Percentiles rank a stretch among this genome's conserved stretches.
These are phyloP conservation scores for Mycalesis mineus DNA, from an alignment of 2,888 invertebrate genomes.

Conservation along the genomic window DNA sequence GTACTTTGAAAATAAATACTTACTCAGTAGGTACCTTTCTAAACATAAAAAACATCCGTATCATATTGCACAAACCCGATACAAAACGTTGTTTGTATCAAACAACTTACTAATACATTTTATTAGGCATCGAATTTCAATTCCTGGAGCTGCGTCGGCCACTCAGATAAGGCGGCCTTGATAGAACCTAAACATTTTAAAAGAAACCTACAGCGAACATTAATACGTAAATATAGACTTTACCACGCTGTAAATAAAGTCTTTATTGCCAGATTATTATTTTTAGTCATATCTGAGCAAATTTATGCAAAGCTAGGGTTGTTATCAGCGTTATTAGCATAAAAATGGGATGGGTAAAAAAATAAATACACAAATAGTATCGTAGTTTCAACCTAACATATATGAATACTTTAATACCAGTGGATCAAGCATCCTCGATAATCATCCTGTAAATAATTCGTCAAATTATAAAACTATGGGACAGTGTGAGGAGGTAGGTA, in stretches of 20 bases:
- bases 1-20: no score
- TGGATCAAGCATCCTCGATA: no score
- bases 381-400: no score
- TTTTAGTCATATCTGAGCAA: slow-evolving; percentile 21
- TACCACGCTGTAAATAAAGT: slow-evolving; percentile 30
- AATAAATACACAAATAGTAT: background rate
- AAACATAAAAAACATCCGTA: background rate
- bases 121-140: slow-evolving; percentile 36
- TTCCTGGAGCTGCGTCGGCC: slow-evolving; percentile 52
- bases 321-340: background rate
- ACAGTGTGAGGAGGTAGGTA: no score
- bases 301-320: slow-evolving; percentile 28
- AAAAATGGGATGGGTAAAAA: no score
- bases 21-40: background rate
- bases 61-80: slow-evolving; percentile 17
- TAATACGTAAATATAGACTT: slow-evolving; percentile 20
- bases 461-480: no score
- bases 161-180: slow-evolving; percentile 64
- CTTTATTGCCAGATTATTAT: slow-evolving; percentile 20
- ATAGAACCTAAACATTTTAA: slow-evolving; percentile 38
- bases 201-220: slow-evolving; percentile 23
- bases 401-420: no score
- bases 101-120: slow-evolving; percentile 23
- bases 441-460: no score
- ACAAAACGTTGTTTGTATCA: slow-evolving; percentile 17